phyloP scores from a whole-genome alignment of 1,140 invertebrate genomes.

The Daktulosphaira vitifoliae region DNA sequence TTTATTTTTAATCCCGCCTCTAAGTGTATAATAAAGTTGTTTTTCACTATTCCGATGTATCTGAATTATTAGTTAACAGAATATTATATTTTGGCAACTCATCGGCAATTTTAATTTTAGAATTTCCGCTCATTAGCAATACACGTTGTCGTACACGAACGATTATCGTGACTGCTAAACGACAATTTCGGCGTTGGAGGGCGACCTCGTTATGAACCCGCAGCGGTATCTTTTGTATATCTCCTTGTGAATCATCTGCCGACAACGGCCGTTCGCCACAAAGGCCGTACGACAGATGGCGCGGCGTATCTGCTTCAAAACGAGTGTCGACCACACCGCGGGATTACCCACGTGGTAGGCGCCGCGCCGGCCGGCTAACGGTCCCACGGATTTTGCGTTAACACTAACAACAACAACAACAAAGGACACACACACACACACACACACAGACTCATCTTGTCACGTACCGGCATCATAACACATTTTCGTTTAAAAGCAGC shows the following conservation, averaged over 20 bases:
- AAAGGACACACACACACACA: not conserved
- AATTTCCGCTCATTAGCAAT: slow-evolving; percentile 23
- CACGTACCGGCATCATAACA: too few relatives aligned
- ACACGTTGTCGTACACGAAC: not conserved
- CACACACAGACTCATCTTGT: too few relatives aligned
- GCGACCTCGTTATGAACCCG: not conserved
- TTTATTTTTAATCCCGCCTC: too few relatives aligned
- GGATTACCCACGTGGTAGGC: not conserved
- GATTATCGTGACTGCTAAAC: too few relatives aligned
- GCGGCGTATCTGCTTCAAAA: not conserved
- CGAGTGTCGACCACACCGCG: not conserved
- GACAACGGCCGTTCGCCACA: not conserved
- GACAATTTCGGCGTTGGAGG: too few relatives aligned
- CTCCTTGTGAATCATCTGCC: not conserved
- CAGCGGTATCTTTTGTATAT: slow-evolving; percentile 17
- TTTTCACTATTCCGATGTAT: slow-evolving; percentile 18
- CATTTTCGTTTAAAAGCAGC: too few relatives aligned
- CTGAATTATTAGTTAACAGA: slow-evolving; percentile 30
- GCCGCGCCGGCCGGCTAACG: too few relatives aligned
- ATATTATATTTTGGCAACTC: slow-evolving; percentile 28
- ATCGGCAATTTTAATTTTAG: slow-evolving; percentile 30
- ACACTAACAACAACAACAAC: not conserved
- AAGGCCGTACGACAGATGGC: slow-evolving; percentile 25
- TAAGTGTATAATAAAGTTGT: too few relatives aligned
- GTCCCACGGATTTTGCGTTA: too few relatives aligned